Conservation (phyloP, 2,797 vertebrate genomes). For the Carcharodon carcharias region DNA sequence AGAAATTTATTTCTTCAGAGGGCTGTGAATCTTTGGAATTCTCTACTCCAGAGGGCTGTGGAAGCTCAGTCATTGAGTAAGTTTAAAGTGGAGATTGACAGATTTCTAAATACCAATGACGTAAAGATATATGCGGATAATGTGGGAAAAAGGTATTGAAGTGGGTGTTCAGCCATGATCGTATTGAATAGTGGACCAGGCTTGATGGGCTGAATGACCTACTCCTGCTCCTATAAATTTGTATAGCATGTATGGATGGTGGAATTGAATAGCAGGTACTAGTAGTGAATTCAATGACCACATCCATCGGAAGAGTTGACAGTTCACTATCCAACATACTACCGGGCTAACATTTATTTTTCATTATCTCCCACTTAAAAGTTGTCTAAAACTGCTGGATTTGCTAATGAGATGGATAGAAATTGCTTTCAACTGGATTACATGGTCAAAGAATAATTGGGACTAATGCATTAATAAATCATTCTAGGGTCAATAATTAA, state of each 20-base stretch:
- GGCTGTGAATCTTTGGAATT: too few relatives aligned
- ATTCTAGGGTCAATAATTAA: not conserved
- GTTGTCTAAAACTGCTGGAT: not conserved
- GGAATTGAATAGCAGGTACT: not conserved
- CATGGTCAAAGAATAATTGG: slow-evolving; percentile 17
- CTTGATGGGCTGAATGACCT: too few relatives aligned
- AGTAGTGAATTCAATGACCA: not conserved
- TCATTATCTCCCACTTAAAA: not conserved
- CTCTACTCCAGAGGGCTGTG: too few relatives aligned
- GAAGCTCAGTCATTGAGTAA: too few relatives aligned
- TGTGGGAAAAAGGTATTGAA: too few relatives aligned
- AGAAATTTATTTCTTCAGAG: too few relatives aligned
- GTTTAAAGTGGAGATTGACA: too few relatives aligned
- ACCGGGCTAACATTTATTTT: not conserved
- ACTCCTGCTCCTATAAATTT: too few relatives aligned
- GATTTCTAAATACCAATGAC: too few relatives aligned
- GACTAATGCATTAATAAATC: slow-evolving; percentile 17
- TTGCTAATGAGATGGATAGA: not conserved
- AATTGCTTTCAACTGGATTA: slow-evolving; percentile 16
- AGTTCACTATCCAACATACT: not conserved
- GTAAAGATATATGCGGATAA: too few relatives aligned
- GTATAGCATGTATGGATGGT: not conserved
- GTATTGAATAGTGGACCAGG: too few relatives aligned
- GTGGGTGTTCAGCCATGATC: too few relatives aligned
- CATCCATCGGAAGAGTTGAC: not conserved